Conservation (phyloP, 2,113 vertebrate species). For the Bathybates hornii region DNA sequence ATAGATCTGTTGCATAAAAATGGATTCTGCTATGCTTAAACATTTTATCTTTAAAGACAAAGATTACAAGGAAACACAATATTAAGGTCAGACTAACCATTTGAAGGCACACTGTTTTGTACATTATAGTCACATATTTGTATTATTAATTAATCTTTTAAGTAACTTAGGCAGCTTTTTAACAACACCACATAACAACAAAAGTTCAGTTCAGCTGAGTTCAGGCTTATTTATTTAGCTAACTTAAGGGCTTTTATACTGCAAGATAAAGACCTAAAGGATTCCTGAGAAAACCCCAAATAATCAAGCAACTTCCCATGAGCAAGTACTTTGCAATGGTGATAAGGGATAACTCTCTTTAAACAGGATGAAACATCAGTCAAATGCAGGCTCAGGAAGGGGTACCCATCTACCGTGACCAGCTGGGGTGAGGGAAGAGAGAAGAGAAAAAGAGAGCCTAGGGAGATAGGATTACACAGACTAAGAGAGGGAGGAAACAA, state of each 20-base stretch:
- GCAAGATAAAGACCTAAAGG: neutral
- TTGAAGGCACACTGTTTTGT: neutral
- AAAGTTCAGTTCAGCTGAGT: neutral
- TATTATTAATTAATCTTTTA: neutral
- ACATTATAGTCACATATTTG: neutral
- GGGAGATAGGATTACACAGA: neutral
- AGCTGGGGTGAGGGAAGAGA: neutral
- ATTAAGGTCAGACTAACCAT: neutral
- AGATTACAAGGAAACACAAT: neutral
- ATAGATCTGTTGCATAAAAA: neutral
- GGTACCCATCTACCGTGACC: neutral
- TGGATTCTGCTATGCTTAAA: neutral
- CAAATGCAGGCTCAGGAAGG: neutral
- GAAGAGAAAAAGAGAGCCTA: neutral
- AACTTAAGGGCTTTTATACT: neutral
- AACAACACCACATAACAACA: neutral
- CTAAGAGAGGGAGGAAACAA: neutral
- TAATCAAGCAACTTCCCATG: neutral
- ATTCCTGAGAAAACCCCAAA: neutral
- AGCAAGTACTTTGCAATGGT: neutral
- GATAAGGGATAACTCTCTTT: neutral
- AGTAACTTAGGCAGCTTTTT: neutral
- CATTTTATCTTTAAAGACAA: neutral
- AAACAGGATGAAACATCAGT: neutral
- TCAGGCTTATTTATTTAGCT: neutral